Evolutionary conservation across 30 jellyfish, hydroid and myxozoan species (phyloP).

Genomic region (Aurelia aurita): DNA sequence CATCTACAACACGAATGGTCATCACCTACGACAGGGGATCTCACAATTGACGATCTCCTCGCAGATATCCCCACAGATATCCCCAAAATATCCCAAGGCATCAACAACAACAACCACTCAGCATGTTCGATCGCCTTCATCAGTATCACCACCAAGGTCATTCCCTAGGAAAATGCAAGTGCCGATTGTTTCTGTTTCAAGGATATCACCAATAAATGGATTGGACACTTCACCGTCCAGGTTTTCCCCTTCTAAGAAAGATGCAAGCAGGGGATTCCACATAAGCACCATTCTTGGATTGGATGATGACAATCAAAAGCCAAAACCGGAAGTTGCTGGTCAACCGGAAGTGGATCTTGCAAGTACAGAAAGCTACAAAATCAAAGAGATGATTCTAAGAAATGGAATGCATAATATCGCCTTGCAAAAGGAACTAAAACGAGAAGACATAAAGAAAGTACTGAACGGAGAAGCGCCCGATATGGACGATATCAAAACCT

Average conservation of each 20-base stretch:
- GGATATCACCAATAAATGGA: conserved; percentile 38
- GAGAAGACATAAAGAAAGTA: neutral
- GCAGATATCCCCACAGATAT: neutral
- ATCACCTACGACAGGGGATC: neutral
- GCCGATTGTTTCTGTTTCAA: neutral
- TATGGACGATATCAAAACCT: conserved; percentile 71
- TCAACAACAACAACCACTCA: neutral
- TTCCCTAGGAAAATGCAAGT: neutral
- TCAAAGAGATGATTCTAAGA: neutral
- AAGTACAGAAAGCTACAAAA: neutral
- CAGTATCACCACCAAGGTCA: neutral
- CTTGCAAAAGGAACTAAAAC: conserved; percentile 3
- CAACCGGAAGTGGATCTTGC: conserved; percentile 1
- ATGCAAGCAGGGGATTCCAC: conserved; percentile 52
- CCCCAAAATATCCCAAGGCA: neutral
- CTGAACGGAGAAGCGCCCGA: neutral
- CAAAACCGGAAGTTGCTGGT: conserved; percentile 24
- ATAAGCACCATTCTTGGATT: conserved; percentile 81
- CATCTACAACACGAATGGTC: neutral
- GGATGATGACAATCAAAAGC: conserved; percentile 42
- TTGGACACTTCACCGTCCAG: conserved; percentile 23
- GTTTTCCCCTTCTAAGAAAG: conserved; percentile 50
- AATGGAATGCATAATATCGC: neutral
- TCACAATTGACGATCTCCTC: neutral
- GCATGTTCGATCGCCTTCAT: neutral